Percentiles rank a stretch among this genome's conserved stretches.
These are phyloP conservation scores for Tachysurus fulvidraco DNA, from an alignment of 2,113 vertebrate genomes.

Conservation along the genomic window DNA sequence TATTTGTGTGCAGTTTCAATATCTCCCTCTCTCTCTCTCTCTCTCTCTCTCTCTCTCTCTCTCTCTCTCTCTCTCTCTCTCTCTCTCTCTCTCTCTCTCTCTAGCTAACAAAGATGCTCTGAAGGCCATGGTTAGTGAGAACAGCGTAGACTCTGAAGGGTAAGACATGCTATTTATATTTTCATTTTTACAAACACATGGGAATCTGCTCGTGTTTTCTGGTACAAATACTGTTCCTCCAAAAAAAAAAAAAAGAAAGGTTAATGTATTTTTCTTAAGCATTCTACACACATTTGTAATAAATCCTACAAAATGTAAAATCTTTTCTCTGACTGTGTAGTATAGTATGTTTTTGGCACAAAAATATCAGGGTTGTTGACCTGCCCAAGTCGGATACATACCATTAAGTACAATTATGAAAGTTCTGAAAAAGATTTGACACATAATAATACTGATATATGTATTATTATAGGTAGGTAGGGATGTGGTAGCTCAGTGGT, in stretches of 20 bases:
- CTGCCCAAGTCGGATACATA: not conserved
- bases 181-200: not conserved
- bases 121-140: slow-evolving; percentile 89
- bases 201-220: not conserved
- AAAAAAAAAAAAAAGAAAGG: not conserved
- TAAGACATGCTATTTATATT: slow-evolving; percentile 62
- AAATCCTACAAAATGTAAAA: not conserved
- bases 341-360: not conserved
- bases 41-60: slow-evolving; percentile 35
- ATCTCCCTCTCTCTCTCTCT: slow-evolving; percentile 36
- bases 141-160: slow-evolving; percentile 85
- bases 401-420: not conserved
- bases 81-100: slow-evolving; percentile 32
- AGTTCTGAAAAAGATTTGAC: not conserved
- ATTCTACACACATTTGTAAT: not conserved
- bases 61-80: slow-evolving; percentile 27
- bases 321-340: not conserved
- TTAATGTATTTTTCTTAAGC: not conserved
- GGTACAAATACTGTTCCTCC: not conserved
- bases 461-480: no score
- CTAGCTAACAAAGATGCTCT: slow-evolving; percentile 91
- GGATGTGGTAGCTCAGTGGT: no score
- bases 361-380: not conserved
- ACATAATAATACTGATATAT: not conserved
- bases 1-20: not conserved